These are phyloP conservation scores for Larimichthys polyactis DNA, from an alignment of 2,113 vertebrate species.

Conservation along the genomic window DNA sequence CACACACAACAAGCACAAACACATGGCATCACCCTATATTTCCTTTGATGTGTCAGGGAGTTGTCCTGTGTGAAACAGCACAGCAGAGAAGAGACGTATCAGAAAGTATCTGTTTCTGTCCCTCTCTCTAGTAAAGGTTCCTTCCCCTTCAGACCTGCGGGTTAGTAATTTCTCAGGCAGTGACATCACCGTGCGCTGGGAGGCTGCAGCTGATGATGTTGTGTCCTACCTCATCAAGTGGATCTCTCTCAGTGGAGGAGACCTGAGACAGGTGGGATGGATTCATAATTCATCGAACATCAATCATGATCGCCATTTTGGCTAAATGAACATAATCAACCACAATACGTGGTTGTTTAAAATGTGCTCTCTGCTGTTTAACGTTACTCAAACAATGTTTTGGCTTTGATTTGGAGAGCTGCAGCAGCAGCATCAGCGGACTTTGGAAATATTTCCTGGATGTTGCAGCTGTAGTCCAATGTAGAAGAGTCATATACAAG, in stretches of 20 bases:
- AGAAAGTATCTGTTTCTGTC: not conserved
- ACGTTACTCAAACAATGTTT: too few species aligned
- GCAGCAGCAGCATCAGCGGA: too few species aligned
- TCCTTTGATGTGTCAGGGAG: too few species aligned
- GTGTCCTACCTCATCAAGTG: slow-evolving; percentile 94
- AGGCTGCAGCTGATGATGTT: slow-evolving; percentile 87
- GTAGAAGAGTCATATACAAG: too few species aligned
- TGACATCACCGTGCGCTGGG: slow-evolving; percentile 88
- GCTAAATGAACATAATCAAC: too few species aligned
- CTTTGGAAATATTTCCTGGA: too few species aligned
- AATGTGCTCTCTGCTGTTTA: too few species aligned
- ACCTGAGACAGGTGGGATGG: slow-evolving; percentile 91
- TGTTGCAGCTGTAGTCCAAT: too few species aligned
- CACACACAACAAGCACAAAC: not conserved
- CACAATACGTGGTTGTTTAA: too few species aligned
- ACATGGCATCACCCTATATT: not conserved
- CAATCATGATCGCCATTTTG: too few species aligned
- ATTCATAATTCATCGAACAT: too few species aligned
- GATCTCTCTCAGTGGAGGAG: slow-evolving; percentile 89
- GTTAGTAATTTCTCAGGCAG: slow-evolving; percentile 88
- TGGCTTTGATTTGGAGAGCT: too few species aligned
- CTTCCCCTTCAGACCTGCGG: slow-evolving; percentile 86
- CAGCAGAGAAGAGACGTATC: not conserved
- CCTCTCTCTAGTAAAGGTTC: slow-evolving; percentile 88
- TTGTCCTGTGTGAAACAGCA: not conserved